These are phyloP conservation scores for Formica selysi DNA, from an alignment of 1,140 invertebrate genomes.

Conservation along the genomic window DNA sequence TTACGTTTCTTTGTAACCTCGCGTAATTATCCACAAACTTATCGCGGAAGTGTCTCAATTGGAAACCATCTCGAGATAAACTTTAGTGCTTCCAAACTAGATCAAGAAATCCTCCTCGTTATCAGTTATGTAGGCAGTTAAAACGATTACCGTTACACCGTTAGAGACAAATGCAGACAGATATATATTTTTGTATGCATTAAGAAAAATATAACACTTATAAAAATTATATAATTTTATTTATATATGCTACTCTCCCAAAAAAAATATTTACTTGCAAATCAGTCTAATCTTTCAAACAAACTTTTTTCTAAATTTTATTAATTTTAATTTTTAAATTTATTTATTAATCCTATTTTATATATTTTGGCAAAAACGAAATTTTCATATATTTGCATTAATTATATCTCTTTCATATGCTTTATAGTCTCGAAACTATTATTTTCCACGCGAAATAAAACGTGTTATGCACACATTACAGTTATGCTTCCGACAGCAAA, in stretches of 20 bases:
- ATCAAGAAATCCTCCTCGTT: neutral
- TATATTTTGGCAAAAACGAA: neutral
- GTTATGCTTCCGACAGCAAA: neutral
- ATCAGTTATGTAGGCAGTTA: neutral
- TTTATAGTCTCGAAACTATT: neutral
- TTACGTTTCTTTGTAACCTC: conserved; percentile 16
- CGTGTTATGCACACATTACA: neutral
- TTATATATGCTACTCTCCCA: neutral
- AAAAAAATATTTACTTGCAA: neutral
- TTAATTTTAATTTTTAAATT: neutral
- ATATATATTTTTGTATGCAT: neutral
- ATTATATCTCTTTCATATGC: neutral
- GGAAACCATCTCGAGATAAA: neutral
- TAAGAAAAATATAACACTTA: neutral
- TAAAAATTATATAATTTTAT: conserved; percentile 16
- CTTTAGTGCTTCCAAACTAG: neutral
- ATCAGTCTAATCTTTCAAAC: neutral
- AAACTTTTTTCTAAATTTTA: neutral
- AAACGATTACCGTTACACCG: neutral
- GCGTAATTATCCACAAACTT: conserved; percentile 45
- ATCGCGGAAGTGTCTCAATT: neutral
- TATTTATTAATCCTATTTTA: neutral
- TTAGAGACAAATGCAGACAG: neutral
- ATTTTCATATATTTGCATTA: neutral
- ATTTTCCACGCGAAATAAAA: neutral